Evolutionary conservation across 2,113 vertebrate species (phyloP).

Genomic region (Daphoenositta chrysoptera): DNA sequence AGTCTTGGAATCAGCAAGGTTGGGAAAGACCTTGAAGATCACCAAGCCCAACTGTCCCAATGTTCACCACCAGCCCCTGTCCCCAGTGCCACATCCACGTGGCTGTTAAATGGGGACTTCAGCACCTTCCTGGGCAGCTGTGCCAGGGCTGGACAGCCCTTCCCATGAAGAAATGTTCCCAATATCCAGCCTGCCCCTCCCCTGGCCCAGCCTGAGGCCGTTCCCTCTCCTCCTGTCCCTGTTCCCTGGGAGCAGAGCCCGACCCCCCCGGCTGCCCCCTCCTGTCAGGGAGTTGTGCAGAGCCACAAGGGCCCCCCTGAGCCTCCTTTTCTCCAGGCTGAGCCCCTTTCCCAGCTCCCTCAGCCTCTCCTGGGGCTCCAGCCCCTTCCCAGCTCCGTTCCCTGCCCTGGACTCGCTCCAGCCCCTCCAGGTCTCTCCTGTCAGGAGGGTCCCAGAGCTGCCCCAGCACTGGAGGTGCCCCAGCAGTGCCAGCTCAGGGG

Average conservation of each 20-base stretch:
- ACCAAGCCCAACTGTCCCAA: background rate
- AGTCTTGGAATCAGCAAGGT: background rate
- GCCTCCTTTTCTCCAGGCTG: background rate
- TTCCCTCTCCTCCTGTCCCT: background rate
- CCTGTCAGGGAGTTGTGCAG: background rate
- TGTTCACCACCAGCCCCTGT: background rate
- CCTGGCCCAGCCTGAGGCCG: background rate
- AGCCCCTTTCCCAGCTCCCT: background rate
- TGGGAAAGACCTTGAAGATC: no score
- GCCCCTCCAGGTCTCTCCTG: background rate
- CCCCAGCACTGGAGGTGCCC: background rate
- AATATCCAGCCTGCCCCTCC: background rate
- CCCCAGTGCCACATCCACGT: background rate
- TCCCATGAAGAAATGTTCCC: accelerated
- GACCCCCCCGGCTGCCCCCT: background rate
- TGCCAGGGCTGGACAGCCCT: accelerated
- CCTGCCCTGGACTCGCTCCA: background rate
- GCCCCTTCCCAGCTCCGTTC: background rate
- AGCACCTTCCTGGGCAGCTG: accelerated
- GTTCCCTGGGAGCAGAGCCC: background rate
- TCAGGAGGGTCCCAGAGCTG: background rate
- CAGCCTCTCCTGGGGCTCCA: background rate
- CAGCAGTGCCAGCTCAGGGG: background rate
- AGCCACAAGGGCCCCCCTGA: background rate
- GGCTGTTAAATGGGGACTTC: no score